These are phyloP conservation scores for Lutjanus erythropterus DNA, from an alignment of 2,113 vertebrate species.

Conservation along the genomic window DNA sequence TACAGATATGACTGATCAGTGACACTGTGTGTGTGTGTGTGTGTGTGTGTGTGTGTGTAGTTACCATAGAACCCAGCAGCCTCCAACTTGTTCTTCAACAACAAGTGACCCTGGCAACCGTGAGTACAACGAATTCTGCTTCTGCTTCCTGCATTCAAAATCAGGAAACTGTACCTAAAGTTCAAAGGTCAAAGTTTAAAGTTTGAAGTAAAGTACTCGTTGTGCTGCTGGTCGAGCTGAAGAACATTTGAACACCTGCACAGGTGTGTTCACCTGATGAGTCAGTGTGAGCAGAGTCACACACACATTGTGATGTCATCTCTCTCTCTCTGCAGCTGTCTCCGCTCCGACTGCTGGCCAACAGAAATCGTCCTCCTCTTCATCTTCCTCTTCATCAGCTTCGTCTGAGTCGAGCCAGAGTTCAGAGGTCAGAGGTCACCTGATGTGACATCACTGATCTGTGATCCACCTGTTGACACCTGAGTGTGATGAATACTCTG, in stretches of 20 bases:
- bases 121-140: constrained; percentile 24
- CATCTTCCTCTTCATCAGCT: constrained; percentile 40
- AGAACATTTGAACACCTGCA: too few relatives aligned
- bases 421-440: constrained; percentile 51
- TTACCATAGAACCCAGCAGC: neutral
- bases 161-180: too few relatives aligned
- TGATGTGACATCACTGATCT: neutral
- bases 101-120: constrained; percentile 9
- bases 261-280: too few relatives aligned
- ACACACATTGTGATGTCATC: neutral
- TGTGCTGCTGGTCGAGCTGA: too few relatives aligned
- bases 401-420: constrained; percentile 56
- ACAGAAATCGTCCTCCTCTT: constrained; percentile 9
- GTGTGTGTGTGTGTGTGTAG: neutral
- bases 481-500: too few relatives aligned
- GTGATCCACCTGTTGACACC: neutral
- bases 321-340: constrained; percentile 34
- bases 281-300: too few relatives aligned
- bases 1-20: neutral
- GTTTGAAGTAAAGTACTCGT: too few relatives aligned
- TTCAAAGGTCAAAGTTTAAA: too few relatives aligned
- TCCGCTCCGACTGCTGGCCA: neutral
- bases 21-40: neutral
- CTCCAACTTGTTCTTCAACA: constrained; percentile 8
- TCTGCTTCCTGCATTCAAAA: too few relatives aligned